Conservation (phyloP, 2,113 vertebrate genomes). For the Pteruthius melanotis region DNA sequence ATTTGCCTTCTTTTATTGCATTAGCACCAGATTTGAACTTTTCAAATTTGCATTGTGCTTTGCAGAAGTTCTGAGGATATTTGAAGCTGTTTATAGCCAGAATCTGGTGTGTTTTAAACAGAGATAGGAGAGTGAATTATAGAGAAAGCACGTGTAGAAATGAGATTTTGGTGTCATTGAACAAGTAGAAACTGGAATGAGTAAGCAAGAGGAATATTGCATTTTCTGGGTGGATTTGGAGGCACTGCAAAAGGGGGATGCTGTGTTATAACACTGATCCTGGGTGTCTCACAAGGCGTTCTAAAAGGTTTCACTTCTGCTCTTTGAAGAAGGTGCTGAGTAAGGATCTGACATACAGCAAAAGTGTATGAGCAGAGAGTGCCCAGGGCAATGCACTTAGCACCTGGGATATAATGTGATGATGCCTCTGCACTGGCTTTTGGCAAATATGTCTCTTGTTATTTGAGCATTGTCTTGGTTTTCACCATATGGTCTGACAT, state of each 20-base stretch:
- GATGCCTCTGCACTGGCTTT: neutral
- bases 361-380: neutral
- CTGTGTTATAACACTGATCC: neutral
- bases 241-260: neutral
- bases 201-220: neutral
- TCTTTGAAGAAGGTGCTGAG: neutral
- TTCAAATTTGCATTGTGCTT: conserved; percentile 48
- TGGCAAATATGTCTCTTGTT: neutral
- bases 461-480: neutral
- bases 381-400: rapidly evolving
- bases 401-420: neutral
- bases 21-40: conserved; percentile 59
- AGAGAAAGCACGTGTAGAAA: neutral
- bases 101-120: neutral
- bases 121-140: neutral
- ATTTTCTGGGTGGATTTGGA: neutral
- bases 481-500: neutral
- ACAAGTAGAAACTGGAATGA: neutral
- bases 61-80: conserved; percentile 38
- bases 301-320: neutral
- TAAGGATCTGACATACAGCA: neutral
- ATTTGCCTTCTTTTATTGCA: conserved; percentile 60
- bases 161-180: neutral
- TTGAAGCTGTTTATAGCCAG: neutral
- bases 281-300: neutral